A percentile compares a stretch with the other conserved stretches of the same genome.
Evolutionary conservation across 2,888 invertebrate genomes (phyloP).

Genomic region (Neoascia interrupta): DNA sequence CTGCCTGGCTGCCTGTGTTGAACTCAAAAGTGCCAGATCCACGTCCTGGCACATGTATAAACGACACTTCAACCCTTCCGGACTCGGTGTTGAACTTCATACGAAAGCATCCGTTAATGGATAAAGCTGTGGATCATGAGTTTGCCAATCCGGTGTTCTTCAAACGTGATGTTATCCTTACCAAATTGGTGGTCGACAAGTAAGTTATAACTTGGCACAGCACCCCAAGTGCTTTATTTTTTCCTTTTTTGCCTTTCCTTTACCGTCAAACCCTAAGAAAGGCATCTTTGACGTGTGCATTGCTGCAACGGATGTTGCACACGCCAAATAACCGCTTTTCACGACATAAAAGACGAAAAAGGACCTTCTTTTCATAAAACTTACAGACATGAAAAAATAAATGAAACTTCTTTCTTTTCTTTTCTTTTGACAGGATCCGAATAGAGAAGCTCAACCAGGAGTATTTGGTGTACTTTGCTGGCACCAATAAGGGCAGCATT

Average conservation of each 20-base stretch:
- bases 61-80: constrained; percentile 94
- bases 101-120: constrained; percentile 98
- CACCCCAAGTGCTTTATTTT: constrained; percentile 26
- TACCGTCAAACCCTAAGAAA: constrained; percentile 31
- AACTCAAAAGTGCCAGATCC: constrained; percentile 95
- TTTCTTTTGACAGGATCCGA: constrained; percentile 76
- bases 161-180: constrained; percentile 94
- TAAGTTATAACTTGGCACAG: constrained; percentile 74
- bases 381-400: constrained; percentile 9
- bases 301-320: constrained; percentile 44
- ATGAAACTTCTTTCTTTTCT: constrained; percentile 16
- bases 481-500: constrained; percentile 91
- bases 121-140: constrained; percentile 95
- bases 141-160: constrained; percentile 96
- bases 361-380: not conserved
- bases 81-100: constrained; percentile 98
- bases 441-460: constrained; percentile 82
- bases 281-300: constrained; percentile 10
- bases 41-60: constrained; percentile 95
- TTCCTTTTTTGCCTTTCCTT: constrained; percentile 26
- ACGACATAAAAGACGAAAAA: not conserved
- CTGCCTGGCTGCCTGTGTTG: constrained; percentile 96
- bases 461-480: constrained; percentile 94
- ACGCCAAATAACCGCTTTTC: constrained; percentile 48
- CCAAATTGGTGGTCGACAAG: constrained; percentile 93